A percentile compares a stretch with the other conserved stretches of the same genome.
Evolutionary conservation across 2,888 invertebrate genomes (phyloP).

Genomic region (Lumbricus terrestris): DNA sequence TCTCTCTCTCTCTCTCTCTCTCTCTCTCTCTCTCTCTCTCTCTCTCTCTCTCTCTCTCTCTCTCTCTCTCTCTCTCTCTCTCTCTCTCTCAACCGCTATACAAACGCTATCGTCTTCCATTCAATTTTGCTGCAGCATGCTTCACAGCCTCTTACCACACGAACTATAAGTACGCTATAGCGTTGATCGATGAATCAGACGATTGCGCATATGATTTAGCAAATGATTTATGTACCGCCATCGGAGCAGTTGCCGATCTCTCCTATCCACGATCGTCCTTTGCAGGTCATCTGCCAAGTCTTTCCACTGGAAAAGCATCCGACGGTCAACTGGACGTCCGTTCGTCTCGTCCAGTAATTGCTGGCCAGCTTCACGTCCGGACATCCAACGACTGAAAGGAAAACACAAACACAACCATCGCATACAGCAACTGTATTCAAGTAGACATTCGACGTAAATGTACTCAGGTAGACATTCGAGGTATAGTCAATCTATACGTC

Average conservation of each 20-base stretch:
- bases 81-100: background rate
- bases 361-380: background rate
- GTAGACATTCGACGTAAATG: background rate
- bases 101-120: background rate
- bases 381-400: constrained; percentile 10
- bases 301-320: constrained; percentile 9
- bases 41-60: no score
- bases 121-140: background rate
- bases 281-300: constrained; percentile 4
- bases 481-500: background rate
- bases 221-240: background rate
- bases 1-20: background rate
- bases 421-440: background rate
- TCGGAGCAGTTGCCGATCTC: constrained; percentile 15
- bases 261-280: background rate
- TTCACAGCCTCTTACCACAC: no score
- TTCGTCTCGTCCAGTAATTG: background rate
- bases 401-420: no score
- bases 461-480: background rate
- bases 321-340: constrained; percentile 11
- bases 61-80: no score
- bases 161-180: background rate
- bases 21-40: background rate
- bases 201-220: background rate
- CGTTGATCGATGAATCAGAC: background rate